Evolutionary conservation across 2,113 vertebrate genomes (phyloP).

Genomic region (Entomyzon cyanotis): DNA sequence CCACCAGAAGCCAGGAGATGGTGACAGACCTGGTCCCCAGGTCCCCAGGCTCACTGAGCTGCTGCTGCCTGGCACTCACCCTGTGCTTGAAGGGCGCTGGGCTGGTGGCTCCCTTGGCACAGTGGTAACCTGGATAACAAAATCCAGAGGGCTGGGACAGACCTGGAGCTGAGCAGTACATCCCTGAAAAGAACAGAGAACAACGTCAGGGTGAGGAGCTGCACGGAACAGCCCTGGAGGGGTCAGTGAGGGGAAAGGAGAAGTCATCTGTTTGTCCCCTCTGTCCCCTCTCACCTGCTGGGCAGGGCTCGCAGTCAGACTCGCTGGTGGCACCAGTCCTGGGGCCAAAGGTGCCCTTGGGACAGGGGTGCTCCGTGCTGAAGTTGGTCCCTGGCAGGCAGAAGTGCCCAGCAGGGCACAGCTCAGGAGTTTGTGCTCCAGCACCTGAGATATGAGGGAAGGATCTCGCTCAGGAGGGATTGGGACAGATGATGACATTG

Average conservation of each 20-base stretch:
- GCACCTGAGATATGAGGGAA: slow-evolving; percentile 47
- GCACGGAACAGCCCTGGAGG: background rate
- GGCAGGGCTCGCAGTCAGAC: slow-evolving; percentile 82
- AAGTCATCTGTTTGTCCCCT: background rate
- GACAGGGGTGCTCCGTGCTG: slow-evolving; percentile 79
- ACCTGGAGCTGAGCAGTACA: slow-evolving; percentile 84
- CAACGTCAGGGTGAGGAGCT: background rate
- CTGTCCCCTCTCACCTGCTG: slow-evolving; percentile 74
- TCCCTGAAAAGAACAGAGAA: slow-evolving; percentile 70
- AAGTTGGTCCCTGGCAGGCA: slow-evolving; percentile 77
- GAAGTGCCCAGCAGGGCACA: slow-evolving; percentile 82
- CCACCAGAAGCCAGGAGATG: background rate
- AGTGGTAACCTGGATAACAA: slow-evolving; percentile 84
- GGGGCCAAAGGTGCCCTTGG: slow-evolving; percentile 80
- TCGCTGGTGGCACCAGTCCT: slow-evolving; percentile 68
- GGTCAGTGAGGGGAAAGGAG: fast-evolving
- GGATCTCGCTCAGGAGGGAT: background rate
- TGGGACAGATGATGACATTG: background rate
- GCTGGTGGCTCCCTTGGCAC: slow-evolving; percentile 79
- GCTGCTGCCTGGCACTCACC: slow-evolving; percentile 15
- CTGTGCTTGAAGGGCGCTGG: slow-evolving; percentile 80
- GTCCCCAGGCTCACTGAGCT: background rate
- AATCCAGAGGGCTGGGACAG: slow-evolving; percentile 80
- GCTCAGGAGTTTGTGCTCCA: slow-evolving; percentile 57
- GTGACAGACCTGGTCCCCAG: background rate